Base-by-base conservation (phyloP, 1,140 invertebrate genomes). In the Leptoteleia sp. region DNA sequence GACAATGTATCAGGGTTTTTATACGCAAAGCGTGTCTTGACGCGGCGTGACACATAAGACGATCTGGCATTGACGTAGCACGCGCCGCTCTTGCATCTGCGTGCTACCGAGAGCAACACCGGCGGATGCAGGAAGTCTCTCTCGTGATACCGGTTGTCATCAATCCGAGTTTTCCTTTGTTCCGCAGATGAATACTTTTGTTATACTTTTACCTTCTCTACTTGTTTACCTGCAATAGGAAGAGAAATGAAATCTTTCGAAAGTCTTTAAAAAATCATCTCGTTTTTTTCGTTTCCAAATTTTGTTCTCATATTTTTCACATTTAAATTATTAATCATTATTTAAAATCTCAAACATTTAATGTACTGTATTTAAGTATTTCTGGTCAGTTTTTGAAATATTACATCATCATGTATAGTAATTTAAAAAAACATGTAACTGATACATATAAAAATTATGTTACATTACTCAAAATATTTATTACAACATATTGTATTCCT, bases 81-180 rank as follows among this genome's bases (percentile, higher is more conserved):
- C 70, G 70, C 61, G 70, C 70, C 50, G 29, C 43, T 5, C 50
- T 33, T 12, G 25, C 70, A 75, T 75, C 70, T 75, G 70, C 70
- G 59, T 55, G 50, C 40, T 62, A 19, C 47, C 31, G 38, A 72
- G 40, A 61, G 68, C 17, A 61, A 42, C 48, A 35, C 7, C 35
- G 19, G 55, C 70, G 70, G 70, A 75, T 65, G 35, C 70, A 75
- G 70, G 70, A 75, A 75, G 52, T 75, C 59, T 37, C 57, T 72
- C 57, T 75, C 52, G 52, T 57, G 52, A 57, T 59, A 75, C 70
- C 70, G 70, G 70, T 75, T 65, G 61, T 59, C 70, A 73, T 73
- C 59, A 73, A 73, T 57, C 55, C 70, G 70, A 57, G 35, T 57
- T 61, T 19, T 47, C 15, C 52, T 68, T 68, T 68, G 64, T 68